Conservation (phyloP, 2,888 invertebrate species). For the Lithosia quadra region DNA sequence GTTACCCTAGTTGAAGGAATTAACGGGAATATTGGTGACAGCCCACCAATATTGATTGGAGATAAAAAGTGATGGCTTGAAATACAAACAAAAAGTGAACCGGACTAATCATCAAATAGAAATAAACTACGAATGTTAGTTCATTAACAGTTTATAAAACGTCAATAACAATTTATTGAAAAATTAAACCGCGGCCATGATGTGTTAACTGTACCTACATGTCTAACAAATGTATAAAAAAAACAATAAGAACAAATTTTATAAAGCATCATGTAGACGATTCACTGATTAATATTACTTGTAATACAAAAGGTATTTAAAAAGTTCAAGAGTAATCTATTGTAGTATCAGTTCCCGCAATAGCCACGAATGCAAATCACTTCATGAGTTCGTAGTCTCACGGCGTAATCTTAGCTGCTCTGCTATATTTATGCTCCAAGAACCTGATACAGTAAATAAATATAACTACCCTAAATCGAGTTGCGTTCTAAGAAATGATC, state of each 20-base stretch:
- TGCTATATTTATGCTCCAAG: slow-evolving; percentile 68
- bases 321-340: slow-evolving; percentile 43
- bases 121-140: slow-evolving; percentile 16
- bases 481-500: slow-evolving; percentile 79
- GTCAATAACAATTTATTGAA: slow-evolving; percentile 18
- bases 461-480: slow-evolving; percentile 74
- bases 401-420: slow-evolving; percentile 64
- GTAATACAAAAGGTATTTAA: slow-evolving; percentile 60
- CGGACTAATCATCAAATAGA: neutral
- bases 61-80: neutral
- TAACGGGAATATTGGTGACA: slow-evolving; percentile 5
- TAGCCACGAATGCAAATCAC: neutral
- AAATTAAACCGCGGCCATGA: slow-evolving; percentile 33
- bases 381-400: slow-evolving; percentile 35
- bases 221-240: slow-evolving; percentile 31
- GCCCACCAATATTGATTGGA: neutral
- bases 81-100: neutral
- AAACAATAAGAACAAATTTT: slow-evolving; percentile 4
- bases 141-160: slow-evolving; percentile 15
- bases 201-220: slow-evolving; percentile 32
- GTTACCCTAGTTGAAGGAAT: slow-evolving; percentile 1
- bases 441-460: slow-evolving; percentile 83
- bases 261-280: slow-evolving; percentile 21
- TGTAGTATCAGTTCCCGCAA: neutral
- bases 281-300: slow-evolving; percentile 37